Evolutionary conservation across 2,888 invertebrate genomes (phyloP).

Genomic region (Hydraecia micacea): DNA sequence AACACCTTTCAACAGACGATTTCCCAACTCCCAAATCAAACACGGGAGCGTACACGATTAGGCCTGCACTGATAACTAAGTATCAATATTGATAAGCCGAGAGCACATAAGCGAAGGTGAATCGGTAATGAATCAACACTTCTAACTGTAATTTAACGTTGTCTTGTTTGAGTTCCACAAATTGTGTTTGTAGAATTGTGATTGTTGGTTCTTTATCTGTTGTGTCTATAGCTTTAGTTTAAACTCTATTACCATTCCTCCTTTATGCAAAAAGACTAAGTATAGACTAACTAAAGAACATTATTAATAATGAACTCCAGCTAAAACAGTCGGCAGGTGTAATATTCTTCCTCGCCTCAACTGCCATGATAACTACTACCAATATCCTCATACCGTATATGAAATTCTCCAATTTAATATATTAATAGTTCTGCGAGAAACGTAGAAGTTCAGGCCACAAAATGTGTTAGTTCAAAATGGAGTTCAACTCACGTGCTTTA

Average conservation of each 20-base stretch:
- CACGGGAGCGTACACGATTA: conserved; percentile 23
- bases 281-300: not conserved
- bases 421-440: conserved; percentile 50
- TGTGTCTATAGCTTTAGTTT: conserved; percentile 10
- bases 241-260: too few species aligned
- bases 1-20: conserved; percentile 18
- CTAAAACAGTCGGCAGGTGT: conserved; percentile 5
- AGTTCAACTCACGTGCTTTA: conserved; percentile 53
- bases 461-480: conserved; percentile 64
- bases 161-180: conserved; percentile 52
- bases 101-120: conserved; percentile 52
- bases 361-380: conserved; percentile 36
- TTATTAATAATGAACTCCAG: conserved; percentile 12
- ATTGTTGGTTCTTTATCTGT: conserved; percentile 29
- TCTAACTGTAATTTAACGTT: conserved; percentile 52
- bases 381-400: conserved; percentile 29
- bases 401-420: conserved; percentile 58
- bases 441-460: conserved; percentile 56
- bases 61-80: conserved; percentile 46
- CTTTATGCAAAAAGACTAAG: not conserved
- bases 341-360: conserved; percentile 26
- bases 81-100: conserved; percentile 56
- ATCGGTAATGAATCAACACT: conserved; percentile 54
- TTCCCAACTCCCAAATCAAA: conserved; percentile 23
- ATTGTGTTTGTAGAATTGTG: conserved; percentile 48